These are phyloP conservation scores for Irena cyanogastra DNA, from an alignment of 2,113 vertebrate species.

Conservation along the genomic window DNA sequence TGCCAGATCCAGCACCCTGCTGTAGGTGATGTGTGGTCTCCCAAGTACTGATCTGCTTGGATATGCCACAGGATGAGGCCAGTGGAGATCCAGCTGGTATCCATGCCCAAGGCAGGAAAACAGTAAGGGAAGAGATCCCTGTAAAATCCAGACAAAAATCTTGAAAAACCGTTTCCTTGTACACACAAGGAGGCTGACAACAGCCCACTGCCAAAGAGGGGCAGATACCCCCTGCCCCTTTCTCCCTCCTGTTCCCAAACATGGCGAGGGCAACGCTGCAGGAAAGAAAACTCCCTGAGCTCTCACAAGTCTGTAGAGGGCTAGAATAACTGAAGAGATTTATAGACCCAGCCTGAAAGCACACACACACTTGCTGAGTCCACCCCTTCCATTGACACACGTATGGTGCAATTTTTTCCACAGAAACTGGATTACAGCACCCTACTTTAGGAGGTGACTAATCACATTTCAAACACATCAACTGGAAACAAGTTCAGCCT, in stretches of 20 bases:
- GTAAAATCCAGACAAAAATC: not conserved
- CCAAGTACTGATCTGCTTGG: not conserved
- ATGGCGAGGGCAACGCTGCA: fast-evolving
- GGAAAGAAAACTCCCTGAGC: not conserved
- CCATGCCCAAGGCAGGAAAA: not conserved
- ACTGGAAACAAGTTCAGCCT: not conserved
- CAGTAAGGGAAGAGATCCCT: not conserved
- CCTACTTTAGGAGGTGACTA: not conserved
- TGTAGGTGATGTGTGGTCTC: not conserved
- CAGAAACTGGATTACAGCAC: not conserved
- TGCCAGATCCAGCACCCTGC: not conserved
- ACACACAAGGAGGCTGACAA: not conserved
- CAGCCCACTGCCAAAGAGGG: not conserved
- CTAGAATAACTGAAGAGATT: not conserved
- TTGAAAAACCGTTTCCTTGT: not conserved
- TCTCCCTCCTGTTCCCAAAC: not conserved
- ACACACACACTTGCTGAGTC: not conserved
- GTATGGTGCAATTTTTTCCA: not conserved
- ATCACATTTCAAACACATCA: not conserved
- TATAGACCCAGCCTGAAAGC: not conserved
- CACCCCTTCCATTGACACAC: not conserved
- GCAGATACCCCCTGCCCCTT: fast-evolving
- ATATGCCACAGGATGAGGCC: not conserved
- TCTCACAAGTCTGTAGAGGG: not conserved
- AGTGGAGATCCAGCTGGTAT: not conserved